A percentile compares a stretch with the other conserved stretches of the same genome.
Conservation (phyloP, 2,797 vertebrate genomes). For the Gymnopithys bicolor region DNA sequence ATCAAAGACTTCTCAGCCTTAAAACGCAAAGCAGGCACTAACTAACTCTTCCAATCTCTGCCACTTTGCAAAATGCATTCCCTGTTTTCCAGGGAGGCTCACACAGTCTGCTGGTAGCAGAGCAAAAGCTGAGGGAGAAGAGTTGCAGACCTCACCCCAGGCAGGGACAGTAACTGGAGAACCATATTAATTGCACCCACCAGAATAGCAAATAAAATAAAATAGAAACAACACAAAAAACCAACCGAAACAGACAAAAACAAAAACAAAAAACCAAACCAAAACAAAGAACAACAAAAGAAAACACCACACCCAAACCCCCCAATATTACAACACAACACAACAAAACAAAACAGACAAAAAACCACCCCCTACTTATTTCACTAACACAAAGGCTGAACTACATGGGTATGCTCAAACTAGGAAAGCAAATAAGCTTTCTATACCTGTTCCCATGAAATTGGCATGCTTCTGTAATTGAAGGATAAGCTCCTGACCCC, state of each 20-base stretch:
- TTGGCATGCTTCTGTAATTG: neutral
- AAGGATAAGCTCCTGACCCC: neutral
- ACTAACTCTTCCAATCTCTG: neutral
- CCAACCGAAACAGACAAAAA: neutral
- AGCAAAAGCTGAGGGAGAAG: neutral
- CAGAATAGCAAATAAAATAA: neutral
- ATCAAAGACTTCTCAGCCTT: neutral
- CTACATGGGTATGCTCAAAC: accelerated
- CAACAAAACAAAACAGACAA: too few species aligned
- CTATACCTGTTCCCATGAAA: neutral
- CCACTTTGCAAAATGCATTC: neutral
- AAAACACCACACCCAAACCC: neutral
- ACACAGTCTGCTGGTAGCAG: neutral
- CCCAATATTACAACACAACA: too few species aligned
- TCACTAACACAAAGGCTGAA: neutral
- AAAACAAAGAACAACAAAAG: neutral
- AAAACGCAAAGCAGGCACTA: neutral
- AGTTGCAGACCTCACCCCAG: neutral
- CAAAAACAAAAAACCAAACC: neutral
- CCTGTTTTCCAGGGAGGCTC: neutral
- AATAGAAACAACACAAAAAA: neutral
- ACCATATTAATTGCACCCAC: neutral
- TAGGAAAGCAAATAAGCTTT: neutral
- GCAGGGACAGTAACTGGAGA: neutral
- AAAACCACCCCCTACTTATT: neutral